phyloP scores from a whole-genome alignment of 2,888 invertebrate species.

The Drosophila nr. perissopoda region DNA sequence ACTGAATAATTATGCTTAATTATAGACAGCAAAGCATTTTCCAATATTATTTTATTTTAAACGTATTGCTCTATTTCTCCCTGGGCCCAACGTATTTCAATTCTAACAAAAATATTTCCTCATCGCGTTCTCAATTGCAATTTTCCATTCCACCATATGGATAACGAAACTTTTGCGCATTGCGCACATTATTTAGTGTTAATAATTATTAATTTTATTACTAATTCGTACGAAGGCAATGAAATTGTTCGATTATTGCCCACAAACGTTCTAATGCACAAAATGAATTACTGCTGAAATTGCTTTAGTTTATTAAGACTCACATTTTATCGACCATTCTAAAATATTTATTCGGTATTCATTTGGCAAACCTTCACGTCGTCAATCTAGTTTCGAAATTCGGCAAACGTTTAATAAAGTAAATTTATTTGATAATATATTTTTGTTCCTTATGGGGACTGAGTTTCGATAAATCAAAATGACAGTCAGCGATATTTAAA shows the following conservation, averaged over 20 bases:
- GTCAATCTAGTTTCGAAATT: neutral
- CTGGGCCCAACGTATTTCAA: constrained; percentile 4
- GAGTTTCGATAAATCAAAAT: neutral
- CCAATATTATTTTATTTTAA: constrained; percentile 68
- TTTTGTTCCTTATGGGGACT: neutral
- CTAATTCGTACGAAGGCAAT: constrained; percentile 37
- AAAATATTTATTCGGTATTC: constrained; percentile 4
- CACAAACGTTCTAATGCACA: constrained; percentile 40
- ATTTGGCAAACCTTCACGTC: neutral
- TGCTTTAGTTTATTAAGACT: neutral
- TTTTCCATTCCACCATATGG: constrained; percentile 27
- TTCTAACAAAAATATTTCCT: constrained; percentile 16
- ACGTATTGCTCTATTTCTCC: constrained; percentile 19
- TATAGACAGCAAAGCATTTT: constrained; percentile 76
- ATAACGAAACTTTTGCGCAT: constrained; percentile 48
- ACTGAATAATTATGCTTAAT: constrained; percentile 81
- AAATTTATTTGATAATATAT: neutral
- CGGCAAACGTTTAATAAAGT: neutral
- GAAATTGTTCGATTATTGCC: constrained; percentile 34
- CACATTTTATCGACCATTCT: constrained; percentile 18
- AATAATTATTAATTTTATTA: constrained; percentile 44
- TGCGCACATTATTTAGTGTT: constrained; percentile 36
- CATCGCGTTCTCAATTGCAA: constrained; percentile 35
- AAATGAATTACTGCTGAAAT: constrained; percentile 22
- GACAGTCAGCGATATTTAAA: constrained; percentile 17